Evolutionary conservation across 37 sponge, comb jelly and placozoan genomes (phyloP).

Genomic region (Halichondria panicea): DNA sequence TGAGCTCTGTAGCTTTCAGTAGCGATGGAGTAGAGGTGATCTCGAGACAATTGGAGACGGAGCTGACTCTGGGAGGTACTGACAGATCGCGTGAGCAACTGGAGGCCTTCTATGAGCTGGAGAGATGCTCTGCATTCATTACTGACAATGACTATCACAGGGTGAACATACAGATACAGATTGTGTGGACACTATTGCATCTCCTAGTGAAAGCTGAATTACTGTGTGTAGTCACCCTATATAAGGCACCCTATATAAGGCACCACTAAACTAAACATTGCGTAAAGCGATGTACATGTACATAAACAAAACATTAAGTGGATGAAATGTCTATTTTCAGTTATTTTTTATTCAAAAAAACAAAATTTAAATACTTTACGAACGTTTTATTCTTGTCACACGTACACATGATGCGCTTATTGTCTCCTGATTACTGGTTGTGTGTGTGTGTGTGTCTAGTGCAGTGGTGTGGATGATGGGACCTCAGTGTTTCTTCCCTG

Average conservation of each 20-base stretch:
- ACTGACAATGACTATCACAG: constrained; percentile 4
- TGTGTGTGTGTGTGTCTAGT: too few relatives aligned
- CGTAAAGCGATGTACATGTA: too few relatives aligned
- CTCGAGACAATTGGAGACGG: constrained; percentile 18
- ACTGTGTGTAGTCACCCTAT: too few relatives aligned
- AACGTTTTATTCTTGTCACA: too few relatives aligned
- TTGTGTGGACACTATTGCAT: background rate
- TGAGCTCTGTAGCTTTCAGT: constrained; percentile 19
- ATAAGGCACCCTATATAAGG: too few relatives aligned
- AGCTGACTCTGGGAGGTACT: background rate
- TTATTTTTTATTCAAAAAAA: background rate
- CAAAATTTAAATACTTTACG: too few relatives aligned
- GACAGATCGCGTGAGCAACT: background rate
- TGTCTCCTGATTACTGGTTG: too few relatives aligned
- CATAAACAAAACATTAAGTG: background rate
- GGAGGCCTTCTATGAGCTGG: constrained; percentile 62
- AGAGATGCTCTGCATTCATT: constrained; percentile 45
- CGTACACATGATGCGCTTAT: too few relatives aligned
- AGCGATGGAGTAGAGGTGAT: constrained; percentile 51
- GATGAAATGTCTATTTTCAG: background rate
- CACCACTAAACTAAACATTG: too few relatives aligned
- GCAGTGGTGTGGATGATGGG: too few relatives aligned
- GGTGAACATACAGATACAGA: constrained; percentile 15
- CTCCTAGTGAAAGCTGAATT: background rate
- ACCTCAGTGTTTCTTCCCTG: background rate